A percentile compares a stretch with the other conserved stretches of the same genome.
phyloP scores from a whole-genome alignment of 2,113 vertebrate genomes.

The Colius striatus region DNA sequence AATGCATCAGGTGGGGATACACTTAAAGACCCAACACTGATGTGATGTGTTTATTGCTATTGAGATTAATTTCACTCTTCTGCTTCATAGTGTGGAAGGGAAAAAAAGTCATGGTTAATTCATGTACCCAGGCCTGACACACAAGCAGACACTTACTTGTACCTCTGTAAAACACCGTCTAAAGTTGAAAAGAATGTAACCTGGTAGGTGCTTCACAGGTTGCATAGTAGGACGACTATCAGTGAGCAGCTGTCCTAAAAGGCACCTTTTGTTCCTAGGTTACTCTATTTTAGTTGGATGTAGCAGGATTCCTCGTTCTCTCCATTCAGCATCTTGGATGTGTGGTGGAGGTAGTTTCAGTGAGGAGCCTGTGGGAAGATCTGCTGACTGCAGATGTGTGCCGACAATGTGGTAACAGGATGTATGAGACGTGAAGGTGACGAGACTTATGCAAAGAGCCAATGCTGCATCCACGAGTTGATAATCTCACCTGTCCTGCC shows the following conservation, averaged over 20 bases:
- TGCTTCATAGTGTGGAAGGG: background rate
- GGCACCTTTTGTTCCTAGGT: background rate
- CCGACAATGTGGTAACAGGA: background rate
- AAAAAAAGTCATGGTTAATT: background rate
- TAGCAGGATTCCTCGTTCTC: background rate
- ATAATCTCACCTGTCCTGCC: background rate
- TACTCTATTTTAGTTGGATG: background rate
- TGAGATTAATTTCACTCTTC: background rate
- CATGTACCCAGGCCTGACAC: rapidly evolving
- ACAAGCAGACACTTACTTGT: background rate
- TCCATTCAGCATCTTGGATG: background rate
- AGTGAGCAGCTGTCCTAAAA: background rate
- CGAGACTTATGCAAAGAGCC: background rate
- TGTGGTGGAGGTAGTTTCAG: background rate
- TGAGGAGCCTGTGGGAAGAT: rapidly evolving
- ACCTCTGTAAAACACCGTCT: background rate
- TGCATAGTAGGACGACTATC: background rate
- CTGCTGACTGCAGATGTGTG: background rate
- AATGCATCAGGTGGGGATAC: background rate
- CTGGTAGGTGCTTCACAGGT: background rate
- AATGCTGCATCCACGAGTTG: rapidly evolving
- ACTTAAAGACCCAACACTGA: background rate
- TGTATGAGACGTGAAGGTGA: background rate
- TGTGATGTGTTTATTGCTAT: background rate
- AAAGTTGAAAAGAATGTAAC: background rate